Percentiles rank a stretch among this genome's conserved stretches.
Conservation (phyloP, 2,797 vertebrate genomes). For the Chanos chanos region DNA sequence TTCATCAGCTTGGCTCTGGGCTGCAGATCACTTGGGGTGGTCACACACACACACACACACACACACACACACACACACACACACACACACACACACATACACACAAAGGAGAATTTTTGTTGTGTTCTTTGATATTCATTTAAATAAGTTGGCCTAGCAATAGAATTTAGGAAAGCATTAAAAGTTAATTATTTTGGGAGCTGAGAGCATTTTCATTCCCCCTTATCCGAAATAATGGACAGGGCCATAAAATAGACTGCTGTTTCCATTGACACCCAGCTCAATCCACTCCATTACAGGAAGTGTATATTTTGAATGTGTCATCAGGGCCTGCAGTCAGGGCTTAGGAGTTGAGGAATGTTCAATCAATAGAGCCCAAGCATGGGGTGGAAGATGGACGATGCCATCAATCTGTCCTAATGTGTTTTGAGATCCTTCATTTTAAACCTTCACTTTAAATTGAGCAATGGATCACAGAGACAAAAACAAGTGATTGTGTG, state of each 20-base stretch:
- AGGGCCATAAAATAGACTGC: slow-evolving; percentile 15
- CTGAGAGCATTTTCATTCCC: slow-evolving; percentile 10
- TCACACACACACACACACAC: too few relatives aligned
- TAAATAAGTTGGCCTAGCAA: too few relatives aligned
- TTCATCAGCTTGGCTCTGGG: too few relatives aligned
- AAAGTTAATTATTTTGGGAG: too few relatives aligned
- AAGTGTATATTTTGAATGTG: slow-evolving; percentile 42
- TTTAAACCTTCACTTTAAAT: slow-evolving; percentile 26
- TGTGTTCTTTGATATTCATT: too few relatives aligned
- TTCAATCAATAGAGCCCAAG: slow-evolving; percentile 34
- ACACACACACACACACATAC: too few relatives aligned
- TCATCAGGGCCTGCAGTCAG: slow-evolving; percentile 32
- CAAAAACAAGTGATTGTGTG: slow-evolving; percentile 4
- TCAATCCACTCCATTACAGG: slow-evolving; percentile 39
- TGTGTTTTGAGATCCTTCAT: slow-evolving; percentile 7
- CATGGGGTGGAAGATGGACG: slow-evolving; percentile 27
- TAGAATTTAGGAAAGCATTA: too few relatives aligned
- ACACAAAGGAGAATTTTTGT: too few relatives aligned
- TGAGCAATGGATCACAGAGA: neutral
- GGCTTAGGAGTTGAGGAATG: slow-evolving; percentile 18
- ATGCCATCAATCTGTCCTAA: slow-evolving; percentile 31
- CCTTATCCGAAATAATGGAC: too few relatives aligned
- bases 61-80: too few relatives aligned
- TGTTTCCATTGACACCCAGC: slow-evolving; percentile 24
- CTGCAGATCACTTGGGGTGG: too few relatives aligned